These are phyloP conservation scores for Myxocyprinus asiaticus DNA, from an alignment of 2,113 vertebrate genomes.

Conservation along the genomic window DNA sequence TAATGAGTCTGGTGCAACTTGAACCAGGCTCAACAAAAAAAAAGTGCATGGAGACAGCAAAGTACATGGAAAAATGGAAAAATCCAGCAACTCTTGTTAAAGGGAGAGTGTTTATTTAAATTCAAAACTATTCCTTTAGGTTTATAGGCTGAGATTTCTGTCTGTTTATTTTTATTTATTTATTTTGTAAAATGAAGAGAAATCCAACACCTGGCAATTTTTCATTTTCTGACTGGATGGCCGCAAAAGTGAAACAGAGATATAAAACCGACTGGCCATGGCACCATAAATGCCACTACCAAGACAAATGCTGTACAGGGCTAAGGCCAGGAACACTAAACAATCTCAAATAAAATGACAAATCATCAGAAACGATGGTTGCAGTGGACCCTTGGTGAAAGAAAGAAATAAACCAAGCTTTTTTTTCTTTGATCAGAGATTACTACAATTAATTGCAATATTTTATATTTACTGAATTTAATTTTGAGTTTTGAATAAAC, in stretches of 20 bases:
- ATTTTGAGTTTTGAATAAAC: too few species aligned
- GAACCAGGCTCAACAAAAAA: too few species aligned
- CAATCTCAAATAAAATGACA: neutral
- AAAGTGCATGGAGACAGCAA: too few species aligned
- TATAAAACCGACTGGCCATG: constrained; percentile 39
- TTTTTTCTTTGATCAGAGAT: neutral
- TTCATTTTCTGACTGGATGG: constrained; percentile 40
- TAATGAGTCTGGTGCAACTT: too few species aligned
- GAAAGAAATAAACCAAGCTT: too few species aligned
- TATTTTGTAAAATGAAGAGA: too few species aligned
- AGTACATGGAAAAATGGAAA: too few species aligned
- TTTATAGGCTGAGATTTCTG: neutral
- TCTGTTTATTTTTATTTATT: too few species aligned
- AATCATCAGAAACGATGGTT: neutral
- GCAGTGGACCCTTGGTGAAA: too few species aligned
- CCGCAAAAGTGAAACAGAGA: constrained; percentile 33
- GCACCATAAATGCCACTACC: constrained; percentile 21
- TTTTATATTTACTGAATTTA: neutral
- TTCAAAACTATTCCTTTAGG: neutral
- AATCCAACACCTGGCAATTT: constrained; percentile 20
- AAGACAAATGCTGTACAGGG: constrained; percentile 14
- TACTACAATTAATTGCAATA: neutral
- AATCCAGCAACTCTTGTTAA: too few species aligned
- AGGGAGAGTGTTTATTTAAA: neutral
- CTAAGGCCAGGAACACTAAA: constrained; percentile 9